Evolutionary conservation across 2,797 vertebrate genomes (phyloP).

Genomic region (Sibirionetta formosa): DNA sequence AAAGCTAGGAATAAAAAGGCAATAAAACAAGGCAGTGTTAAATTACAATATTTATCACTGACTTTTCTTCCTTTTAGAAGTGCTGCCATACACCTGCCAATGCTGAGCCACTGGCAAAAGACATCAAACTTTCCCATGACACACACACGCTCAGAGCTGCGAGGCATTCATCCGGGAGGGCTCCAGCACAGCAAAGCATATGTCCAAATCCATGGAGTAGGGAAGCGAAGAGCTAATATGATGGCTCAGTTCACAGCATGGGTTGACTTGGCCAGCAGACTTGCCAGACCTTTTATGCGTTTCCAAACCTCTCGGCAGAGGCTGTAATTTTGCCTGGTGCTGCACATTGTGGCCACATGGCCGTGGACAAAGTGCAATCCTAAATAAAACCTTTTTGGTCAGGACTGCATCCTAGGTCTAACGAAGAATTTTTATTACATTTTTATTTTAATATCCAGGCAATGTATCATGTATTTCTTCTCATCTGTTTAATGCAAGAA

Average conservation of each 20-base stretch:
- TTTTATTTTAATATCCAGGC: not conserved
- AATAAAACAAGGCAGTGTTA: not conserved
- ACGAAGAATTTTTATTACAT: not conserved
- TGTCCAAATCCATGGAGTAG: not conserved
- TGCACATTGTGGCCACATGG: not conserved
- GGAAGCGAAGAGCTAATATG: not conserved
- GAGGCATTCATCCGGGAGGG: not conserved
- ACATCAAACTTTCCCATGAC: not conserved
- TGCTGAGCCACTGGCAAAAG: not conserved
- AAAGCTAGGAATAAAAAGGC: not conserved
- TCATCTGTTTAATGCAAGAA: not conserved
- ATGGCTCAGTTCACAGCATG: not conserved
- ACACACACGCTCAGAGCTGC: not conserved
- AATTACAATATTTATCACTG: not conserved
- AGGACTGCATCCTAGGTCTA: not conserved
- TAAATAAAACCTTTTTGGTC: not conserved
- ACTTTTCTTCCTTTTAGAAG: fast-evolving
- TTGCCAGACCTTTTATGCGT: constrained; percentile 37
- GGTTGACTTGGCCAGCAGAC: not conserved
- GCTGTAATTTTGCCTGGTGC: not conserved
- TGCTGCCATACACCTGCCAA: not conserved
- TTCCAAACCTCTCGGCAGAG: constrained; percentile 4
- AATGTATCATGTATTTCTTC: not conserved
- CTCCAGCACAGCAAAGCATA: constrained; percentile 42
- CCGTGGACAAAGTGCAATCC: not conserved